Evolutionary conservation across 2,888 invertebrate genomes (phyloP), one percentile per base, ranked within the genome.

Genomic region (Aleiodes alternator): DNA sequence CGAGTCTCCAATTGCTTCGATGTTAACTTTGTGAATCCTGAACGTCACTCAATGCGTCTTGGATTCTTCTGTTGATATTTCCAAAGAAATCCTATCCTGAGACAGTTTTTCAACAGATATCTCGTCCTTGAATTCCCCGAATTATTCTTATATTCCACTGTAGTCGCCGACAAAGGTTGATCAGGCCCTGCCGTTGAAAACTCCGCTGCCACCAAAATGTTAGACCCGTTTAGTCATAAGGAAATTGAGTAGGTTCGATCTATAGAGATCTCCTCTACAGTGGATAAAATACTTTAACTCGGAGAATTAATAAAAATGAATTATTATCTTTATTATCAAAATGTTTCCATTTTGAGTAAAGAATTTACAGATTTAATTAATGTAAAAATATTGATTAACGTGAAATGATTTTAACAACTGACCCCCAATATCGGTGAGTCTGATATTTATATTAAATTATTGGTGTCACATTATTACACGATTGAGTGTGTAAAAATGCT

Each of bases 181-280:
- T 53, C 7, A 53, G 53, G 53, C 16, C n/a, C 53, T n/a, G 53
- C 53, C n/a, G 11, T 53, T n/a, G 4, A 53, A 14, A 16, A 53
- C n/a, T 14, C 53, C 53, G 16, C 16, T 53, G 53, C 53, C 53
- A 16, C 53, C 53, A 53, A 53, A 53, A 53, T 53, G 53, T 53
- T 53, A 53, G 53, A 16, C 12, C n/a, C 7, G 14, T 53, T 53
- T 16, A 34, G 34, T 34, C 34, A 34, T 6, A 34, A 34, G 34
- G 2, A 6, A 34, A n/a, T 53, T n/a, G 53, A 53, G 53, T 14
- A 14, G 53, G 16, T 14, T n/a, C 53, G n/a, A n/a, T 16, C 53
- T 7, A 53, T 16, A 34, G 34, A 6, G 34, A 34, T 34, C 34
- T 34, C 34, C 34, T 34, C 34, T 34, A 34, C 34, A 16, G 53